Base-by-base conservation (phyloP, 2,113 vertebrate species). In the Stigmatopora nigra region DNA sequence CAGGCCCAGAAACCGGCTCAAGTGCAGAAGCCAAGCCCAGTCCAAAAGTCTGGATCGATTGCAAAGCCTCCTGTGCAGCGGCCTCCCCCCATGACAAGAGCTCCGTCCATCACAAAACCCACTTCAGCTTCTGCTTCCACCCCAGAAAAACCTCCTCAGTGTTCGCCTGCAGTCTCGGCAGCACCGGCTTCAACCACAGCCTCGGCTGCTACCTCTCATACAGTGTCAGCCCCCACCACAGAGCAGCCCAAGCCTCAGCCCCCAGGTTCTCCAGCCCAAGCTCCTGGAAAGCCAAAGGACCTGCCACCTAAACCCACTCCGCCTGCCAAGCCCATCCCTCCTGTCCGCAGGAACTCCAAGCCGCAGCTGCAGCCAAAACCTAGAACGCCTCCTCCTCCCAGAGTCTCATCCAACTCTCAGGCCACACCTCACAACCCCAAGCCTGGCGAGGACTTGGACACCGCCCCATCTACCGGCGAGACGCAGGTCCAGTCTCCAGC, bases 181-280 rank as follows among this genome's bases (percentile, higher is more conserved):
- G 61, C 67, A 22, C 70, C 69, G 12, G 17, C 66, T 25, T 25
- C 65, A 44, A 59, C 90, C 80, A 68, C 87, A 70, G 48, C 90
- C 25, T 16, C 69, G 15, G 20, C 45, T 19, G 17, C 76, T 25
- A 67, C 70, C 36, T 88, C 87, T 71, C 85, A 83, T 73, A 77
- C 78, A 68, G 83, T 81, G 25, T 88, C 91, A 10, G 88, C 82
- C 79, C 87, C 93, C 67, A 93, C 94, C 84, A 93, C 90, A 61
- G 93, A 92, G 82, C 93, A 92, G 63, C 93, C 91, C 47, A 92
- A 91, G 68, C 87, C 93, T 82, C 92, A 93, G 79, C 82, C 87
- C 72, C 93, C 92, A 82, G 91, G 88, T 75, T 89, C 91, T 16
- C 84, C 88, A 67, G 82, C 91, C 75, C 87, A 91, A 78, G 78